These are phyloP conservation scores for Coilia nasus DNA, from an alignment of 2,797 vertebrate species.

Conservation along the genomic window DNA sequence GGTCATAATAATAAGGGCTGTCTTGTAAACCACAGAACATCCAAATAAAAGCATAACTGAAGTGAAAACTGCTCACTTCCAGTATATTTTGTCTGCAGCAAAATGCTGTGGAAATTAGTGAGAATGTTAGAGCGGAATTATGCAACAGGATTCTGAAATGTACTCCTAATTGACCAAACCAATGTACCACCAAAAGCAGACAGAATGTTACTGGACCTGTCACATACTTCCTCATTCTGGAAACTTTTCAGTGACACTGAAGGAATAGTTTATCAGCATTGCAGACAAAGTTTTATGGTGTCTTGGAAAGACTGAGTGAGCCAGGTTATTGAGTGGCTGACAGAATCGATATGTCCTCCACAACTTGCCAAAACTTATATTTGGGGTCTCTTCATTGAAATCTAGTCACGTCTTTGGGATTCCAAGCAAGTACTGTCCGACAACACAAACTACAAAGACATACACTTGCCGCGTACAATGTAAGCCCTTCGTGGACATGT, in stretches of 20 bases:
- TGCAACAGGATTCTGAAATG: not conserved
- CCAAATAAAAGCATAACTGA: not conserved
- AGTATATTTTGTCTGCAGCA: not conserved
- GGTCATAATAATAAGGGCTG: too few relatives aligned
- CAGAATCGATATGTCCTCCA: conserved; percentile 47
- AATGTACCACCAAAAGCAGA: not conserved
- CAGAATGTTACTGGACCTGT: not conserved
- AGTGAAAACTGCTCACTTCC: not conserved
- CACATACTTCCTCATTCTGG: not conserved
- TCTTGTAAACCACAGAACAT: not conserved
- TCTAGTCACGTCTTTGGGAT: conserved; percentile 32
- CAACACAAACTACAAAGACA: not conserved
- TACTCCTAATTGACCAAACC: not conserved
- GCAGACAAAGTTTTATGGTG: conserved; percentile 31
- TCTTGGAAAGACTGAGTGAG: conserved; percentile 1
- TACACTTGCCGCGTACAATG: not conserved
- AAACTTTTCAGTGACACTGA: not conserved
- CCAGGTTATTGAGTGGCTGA: conserved; percentile 48
- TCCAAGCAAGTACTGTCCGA: not conserved
- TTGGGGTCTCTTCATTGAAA: conserved; percentile 34
- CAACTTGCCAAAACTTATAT: conserved; percentile 33
- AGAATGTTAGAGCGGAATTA: not conserved
- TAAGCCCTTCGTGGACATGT: not conserved
- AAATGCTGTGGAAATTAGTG: not conserved
- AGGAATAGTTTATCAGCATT: conserved; percentile 34